Evolutionary conservation across 2,888 invertebrate genomes (phyloP), one percentile per base, ranked within the genome.

Genomic region (Apodemia mormo): DNA sequence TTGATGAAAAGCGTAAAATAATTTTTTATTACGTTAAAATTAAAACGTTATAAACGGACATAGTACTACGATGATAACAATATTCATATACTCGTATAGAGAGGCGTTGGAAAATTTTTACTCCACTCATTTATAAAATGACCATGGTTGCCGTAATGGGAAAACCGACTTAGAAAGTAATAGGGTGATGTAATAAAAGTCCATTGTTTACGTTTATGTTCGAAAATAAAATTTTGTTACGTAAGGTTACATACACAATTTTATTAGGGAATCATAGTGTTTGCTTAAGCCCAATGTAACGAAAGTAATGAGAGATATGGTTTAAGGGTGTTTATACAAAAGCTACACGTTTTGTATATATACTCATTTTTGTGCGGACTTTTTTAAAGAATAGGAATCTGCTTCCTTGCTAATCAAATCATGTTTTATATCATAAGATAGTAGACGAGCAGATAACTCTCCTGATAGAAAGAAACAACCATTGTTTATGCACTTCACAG

Each of bases 251-350:
- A 56, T 56, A 33, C 30, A 58, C 58, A 58, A 2, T 33, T 33
- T 30, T 33, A 30, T 30, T 14, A 33, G 3, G 29, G 33, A 14
- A 49, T 49, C 4, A 14, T 49, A 14, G 14, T 0, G 45, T 12
- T 12, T 49, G 30, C 58, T 58, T 14, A 33, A 30, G 0, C 8
- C 30, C 58, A 58, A 22, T 65, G 65, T 65, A 65, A 40, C 7
- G 40, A 65, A 37, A 40, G 65, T 65, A 22, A 65, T 43, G 65
- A 12, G 10, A 43, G n/a, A n/a, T 9, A 65, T 14, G 22, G n/a
- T 40, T 40, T 65, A 65, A 65, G 65, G 40, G 65, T 65, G 33
- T 37, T 43, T 65, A n/a, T 12, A 58, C 58, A 65, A 65, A 64
- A 3, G 30, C 33, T 37, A 37, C 2, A 37, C 7, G 37, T 37